Base-by-base conservation (phyloP, 2,113 vertebrate species). In the Etia nguti region DNA sequence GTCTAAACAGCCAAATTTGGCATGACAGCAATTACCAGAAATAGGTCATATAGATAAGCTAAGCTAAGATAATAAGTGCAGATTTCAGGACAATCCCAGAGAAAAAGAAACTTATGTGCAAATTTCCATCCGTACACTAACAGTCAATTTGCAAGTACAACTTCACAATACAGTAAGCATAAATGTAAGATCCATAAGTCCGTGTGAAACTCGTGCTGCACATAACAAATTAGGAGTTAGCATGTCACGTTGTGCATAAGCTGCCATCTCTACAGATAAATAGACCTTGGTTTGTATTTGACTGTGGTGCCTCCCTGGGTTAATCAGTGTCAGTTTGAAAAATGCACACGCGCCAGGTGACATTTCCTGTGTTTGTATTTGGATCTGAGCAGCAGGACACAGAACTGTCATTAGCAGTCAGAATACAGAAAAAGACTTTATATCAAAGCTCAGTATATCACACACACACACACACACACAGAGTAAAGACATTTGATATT, bases 301-400 rank as follows among this genome's bases (percentile, higher is more conserved):
- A 18, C 57, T 43, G 46, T 15, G 24, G 8, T 2, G 54, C 55
- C 75, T 56, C 48, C 6, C 20, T 10, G 22, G 73, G 88, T 91
- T 85, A 80, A 92, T 92, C 77, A 57, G 57, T 62, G 57, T 79
- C 79, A 79, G 13, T 80, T 8, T 57, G 70, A 82, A 68, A 87
- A 88, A 80, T 43, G 15, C 56, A 83, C 12, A 60, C 10, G 65
- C 46, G n/a, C 82, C 88, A 89, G 62, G 56, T 59, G 18, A 41
- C 80, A 81, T 84, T 79, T 92, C 81, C 79, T 77, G 36, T 11
- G 54, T 89, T 65, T 79, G 82, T 93, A 79, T 85, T 13, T 15
- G n/a, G 24, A 86, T 77, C 36, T 41, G 50, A 50, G 48, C 29
- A 50, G 54, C 68, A 77, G 84, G 38, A 80, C 56, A 55, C 20